phyloP scores from a whole-genome alignment of 2,113 vertebrate species.

The Cinclus cinclus region DNA sequence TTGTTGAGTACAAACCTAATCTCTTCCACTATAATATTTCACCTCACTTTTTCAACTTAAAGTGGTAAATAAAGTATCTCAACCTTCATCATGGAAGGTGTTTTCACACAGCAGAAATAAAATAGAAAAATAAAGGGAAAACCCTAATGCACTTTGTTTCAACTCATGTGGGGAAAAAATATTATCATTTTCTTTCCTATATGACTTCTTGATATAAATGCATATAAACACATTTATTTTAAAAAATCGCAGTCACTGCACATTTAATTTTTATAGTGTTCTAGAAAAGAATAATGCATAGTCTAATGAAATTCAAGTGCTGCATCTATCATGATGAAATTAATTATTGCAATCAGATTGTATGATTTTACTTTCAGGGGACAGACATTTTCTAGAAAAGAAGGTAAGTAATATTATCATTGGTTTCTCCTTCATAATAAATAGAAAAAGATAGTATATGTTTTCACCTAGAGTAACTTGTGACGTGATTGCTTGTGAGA shows the following conservation, averaged over 20 bases:
- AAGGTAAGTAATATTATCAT: background rate
- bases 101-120: background rate
- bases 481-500: background rate
- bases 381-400: background rate
- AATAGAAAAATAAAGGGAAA: background rate
- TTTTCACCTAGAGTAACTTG: background rate
- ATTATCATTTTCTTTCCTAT: background rate
- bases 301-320: background rate
- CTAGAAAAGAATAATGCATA: background rate
- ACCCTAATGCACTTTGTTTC: background rate
- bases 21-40: background rate
- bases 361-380: background rate
- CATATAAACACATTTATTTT: background rate
- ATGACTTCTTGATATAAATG: background rate
- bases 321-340: background rate
- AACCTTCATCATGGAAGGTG: background rate
- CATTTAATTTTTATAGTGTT: background rate
- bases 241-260: background rate
- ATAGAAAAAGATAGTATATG: background rate
- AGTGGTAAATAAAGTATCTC: background rate
- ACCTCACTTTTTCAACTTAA: background rate
- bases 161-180: background rate
- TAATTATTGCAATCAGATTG: background rate
- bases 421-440: background rate
- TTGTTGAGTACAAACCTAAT: background rate